Conservation (phyloP, 2,888 invertebrate species). For the Tortrix viridana region DNA sequence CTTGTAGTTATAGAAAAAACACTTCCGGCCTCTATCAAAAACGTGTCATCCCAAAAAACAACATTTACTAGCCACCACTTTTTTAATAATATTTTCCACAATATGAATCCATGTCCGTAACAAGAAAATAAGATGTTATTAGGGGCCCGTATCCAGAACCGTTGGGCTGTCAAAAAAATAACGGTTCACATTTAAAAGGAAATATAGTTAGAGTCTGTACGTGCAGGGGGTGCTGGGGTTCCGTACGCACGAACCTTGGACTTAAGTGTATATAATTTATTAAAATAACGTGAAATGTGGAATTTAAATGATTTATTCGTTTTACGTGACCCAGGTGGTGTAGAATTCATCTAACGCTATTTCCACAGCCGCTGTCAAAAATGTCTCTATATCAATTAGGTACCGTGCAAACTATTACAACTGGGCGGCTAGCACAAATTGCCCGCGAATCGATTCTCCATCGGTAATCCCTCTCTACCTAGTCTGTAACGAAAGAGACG, state of each 20-base stretch:
- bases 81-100: slow-evolving; percentile 34
- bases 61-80: slow-evolving; percentile 23
- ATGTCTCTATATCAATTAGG: no score
- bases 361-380: no score
- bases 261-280: slow-evolving; percentile 25
- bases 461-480: no score
- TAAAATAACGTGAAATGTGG: neutral
- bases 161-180: slow-evolving; percentile 77
- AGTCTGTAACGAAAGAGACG: no score
- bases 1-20: no score
- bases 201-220: slow-evolving; percentile 69
- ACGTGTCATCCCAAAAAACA: slow-evolving; percentile 5
- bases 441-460: no score
- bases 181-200: slow-evolving; percentile 76
- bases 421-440: no score
- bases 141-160: slow-evolving; percentile 51
- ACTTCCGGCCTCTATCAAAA: no score
- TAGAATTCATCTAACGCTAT: no score
- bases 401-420: no score
- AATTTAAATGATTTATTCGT: neutral
- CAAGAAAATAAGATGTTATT: slow-evolving; percentile 60
- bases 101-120: slow-evolving; percentile 42
- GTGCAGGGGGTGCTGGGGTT: slow-evolving; percentile 53
- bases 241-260: slow-evolving; percentile 32
- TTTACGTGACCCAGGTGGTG: no score